These are phyloP conservation scores for Caenorhabditis macrosperma DNA, from an alignment of 2,888 invertebrate species.

Conservation along the genomic window DNA sequence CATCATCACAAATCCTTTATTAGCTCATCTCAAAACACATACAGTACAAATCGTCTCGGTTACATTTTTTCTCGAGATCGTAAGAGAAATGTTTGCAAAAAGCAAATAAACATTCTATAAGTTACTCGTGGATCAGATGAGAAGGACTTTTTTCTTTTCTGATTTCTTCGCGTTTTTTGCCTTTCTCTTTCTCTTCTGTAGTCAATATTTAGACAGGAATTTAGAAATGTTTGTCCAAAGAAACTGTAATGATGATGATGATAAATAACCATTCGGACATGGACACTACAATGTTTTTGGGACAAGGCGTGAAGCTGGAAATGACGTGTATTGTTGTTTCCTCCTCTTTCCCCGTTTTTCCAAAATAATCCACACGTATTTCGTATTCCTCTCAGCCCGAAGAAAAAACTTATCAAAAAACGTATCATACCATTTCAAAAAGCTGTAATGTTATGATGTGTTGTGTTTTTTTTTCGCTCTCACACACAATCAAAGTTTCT, in stretches of 20 bases:
- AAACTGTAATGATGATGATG: slow-evolving; percentile 51
- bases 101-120: slow-evolving; percentile 57
- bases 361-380: slow-evolving; percentile 24
- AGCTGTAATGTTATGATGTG: too few relatives aligned
- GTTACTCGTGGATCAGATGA: slow-evolving; percentile 54
- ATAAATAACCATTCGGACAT: slow-evolving; percentile 40
- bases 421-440: background rate
- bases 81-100: slow-evolving; percentile 49
- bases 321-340: slow-evolving; percentile 46
- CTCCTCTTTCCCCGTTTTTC: background rate
- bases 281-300: slow-evolving; percentile 19
- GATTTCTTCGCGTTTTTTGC: slow-evolving; percentile 15
- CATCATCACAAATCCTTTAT: slow-evolving; percentile 50
- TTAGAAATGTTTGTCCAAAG: slow-evolving; percentile 47
- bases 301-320: background rate
- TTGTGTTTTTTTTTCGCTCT: slow-evolving; percentile 5
- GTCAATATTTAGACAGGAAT: slow-evolving; percentile 52
- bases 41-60: slow-evolving; percentile 38
- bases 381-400: background rate
- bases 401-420: background rate
- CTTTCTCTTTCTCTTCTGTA: slow-evolving; percentile 28
- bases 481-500: background rate
- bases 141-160: slow-evolving; percentile 19
- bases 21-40: slow-evolving; percentile 51
- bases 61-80: slow-evolving; percentile 24